These are phyloP conservation scores for Hapalemur alaotrensis DNA, from an alignment of 2,797 vertebrate species.

Conservation along the genomic window DNA sequence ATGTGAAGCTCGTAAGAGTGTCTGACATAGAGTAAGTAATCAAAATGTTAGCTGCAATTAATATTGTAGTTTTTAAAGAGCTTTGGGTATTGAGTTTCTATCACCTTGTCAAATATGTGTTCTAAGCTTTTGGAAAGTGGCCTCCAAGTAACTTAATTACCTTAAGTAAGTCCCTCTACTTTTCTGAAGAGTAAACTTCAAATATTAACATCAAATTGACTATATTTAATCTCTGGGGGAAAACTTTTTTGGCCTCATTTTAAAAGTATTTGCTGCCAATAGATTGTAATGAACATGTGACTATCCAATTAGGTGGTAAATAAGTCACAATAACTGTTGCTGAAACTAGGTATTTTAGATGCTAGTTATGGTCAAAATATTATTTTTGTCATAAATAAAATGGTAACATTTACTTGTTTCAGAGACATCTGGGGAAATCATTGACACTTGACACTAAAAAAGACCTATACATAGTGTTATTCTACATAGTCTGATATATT, in stretches of 20 bases:
- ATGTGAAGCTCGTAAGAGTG: background rate
- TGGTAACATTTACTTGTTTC: slow-evolving; percentile 24
- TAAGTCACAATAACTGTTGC: slow-evolving; percentile 6
- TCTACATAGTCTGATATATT: background rate
- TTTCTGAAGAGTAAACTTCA: slow-evolving; percentile 34
- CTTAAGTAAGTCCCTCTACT: background rate
- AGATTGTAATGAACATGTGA: background rate
- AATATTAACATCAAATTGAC: background rate
- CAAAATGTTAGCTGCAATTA: slow-evolving; percentile 1
- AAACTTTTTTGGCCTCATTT: background rate
- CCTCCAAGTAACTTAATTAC: slow-evolving; percentile 36
- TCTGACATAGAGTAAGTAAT: background rate
- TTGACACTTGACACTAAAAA: slow-evolving; percentile 10
- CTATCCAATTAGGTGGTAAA: slow-evolving; percentile 30
- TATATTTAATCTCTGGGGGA: background rate
- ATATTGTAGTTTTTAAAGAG: slow-evolving; percentile 1
- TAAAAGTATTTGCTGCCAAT: background rate
- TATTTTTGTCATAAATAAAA: slow-evolving; percentile 41
- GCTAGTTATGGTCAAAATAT: background rate
- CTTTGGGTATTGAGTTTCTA: background rate
- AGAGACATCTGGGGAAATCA: background rate
- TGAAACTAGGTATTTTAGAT: slow-evolving; percentile 25
- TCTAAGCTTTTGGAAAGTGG: slow-evolving; percentile 15
- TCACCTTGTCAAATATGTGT: slow-evolving; percentile 6
- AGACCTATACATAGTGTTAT: background rate